phyloP scores from a whole-genome alignment of 2,888 invertebrate species.

The Drosophila setosimentum region DNA sequence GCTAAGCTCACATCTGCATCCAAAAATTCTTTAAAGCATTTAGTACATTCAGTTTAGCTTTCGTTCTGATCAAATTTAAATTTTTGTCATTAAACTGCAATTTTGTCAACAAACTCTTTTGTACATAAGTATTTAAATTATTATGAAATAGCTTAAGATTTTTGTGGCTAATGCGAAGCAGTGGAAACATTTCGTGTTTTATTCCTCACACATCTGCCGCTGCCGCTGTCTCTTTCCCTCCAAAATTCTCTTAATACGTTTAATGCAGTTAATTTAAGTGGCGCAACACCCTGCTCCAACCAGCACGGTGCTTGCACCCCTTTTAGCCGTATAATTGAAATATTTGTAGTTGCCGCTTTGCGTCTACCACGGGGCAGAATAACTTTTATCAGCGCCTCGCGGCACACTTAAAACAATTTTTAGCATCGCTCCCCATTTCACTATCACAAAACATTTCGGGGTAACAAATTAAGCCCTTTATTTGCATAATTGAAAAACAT shows the following conservation, averaged over 20 bases:
- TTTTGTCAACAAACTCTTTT: neutral
- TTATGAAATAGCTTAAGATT: neutral
- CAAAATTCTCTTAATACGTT: constrained; percentile 61
- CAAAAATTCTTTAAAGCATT: neutral
- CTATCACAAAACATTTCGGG: constrained; percentile 27
- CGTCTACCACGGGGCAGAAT: constrained; percentile 24
- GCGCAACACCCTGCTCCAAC: neutral
- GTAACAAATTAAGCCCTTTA: constrained; percentile 81
- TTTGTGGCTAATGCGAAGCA: neutral
- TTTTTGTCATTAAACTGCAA: neutral
- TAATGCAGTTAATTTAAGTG: constrained; percentile 72
- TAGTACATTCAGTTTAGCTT: neutral
- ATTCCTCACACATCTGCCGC: constrained; percentile 41
- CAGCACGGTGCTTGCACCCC: constrained; percentile 10
- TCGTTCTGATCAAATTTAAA: too few species aligned
- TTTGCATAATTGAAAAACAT: constrained; percentile 83
- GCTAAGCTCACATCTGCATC: neutral
- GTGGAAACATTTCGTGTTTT: constrained; percentile 26
- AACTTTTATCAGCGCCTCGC: constrained; percentile 66
- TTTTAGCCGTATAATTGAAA: constrained; percentile 70
- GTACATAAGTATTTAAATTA: neutral
- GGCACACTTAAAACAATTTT: constrained; percentile 76
- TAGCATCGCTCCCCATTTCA: constrained; percentile 24
- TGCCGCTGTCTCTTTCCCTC: constrained; percentile 25
- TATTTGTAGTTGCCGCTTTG: constrained; percentile 75